Base-by-base conservation (phyloP, 2,797 vertebrate genomes). In the Brotula barbata region DNA sequence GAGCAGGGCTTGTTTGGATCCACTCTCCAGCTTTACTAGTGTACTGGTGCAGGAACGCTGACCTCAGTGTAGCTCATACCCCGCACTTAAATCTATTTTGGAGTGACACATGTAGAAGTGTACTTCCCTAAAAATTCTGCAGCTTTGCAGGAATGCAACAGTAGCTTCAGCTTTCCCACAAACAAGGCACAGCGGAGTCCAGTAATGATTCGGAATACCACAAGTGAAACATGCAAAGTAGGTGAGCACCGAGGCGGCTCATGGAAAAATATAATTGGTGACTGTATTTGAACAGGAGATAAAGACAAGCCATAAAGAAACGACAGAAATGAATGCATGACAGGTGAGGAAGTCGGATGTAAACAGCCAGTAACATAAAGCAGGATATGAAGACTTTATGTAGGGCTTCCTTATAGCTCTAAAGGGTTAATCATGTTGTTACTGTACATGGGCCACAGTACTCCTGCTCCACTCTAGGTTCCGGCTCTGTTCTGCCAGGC, bases 1-100 rank as follows among this genome's bases (percentile, higher is more conserved):
- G 48, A 21, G 48, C 51, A 75, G 25, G n/a, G 61, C 64, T 46
- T 60, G 42, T 61, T 56, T 41, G 43, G 56, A 69, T 60, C 54
- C 53, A 43, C 34, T 73, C 56, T 55, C 78, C 58, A 68, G 58
- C 78, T 80, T 65, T 61, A 82, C 74, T 73, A 22, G 65, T 75
- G 71, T 82, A 78, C 60, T 57, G 51, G 78, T 68, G 68, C 63
- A 87, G 77, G 64, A 74, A 70, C 13, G 20, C 61, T 88, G 83
- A 89, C 88, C 87, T 90, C 81, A 33, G 56, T 85, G 86, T 28
- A 70, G 84, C 74, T 88, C 74, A 63, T 71, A 88, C 88, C 84
- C 89, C 88, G 83, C 88, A 90, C 85, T 92, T 92, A 92, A 91
- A 87, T 90, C 90, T 92, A 92, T 92, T 92, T 91, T 81, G 53